Conservation (phyloP, 2,888 invertebrate species). For the Pandemis heparana region DNA sequence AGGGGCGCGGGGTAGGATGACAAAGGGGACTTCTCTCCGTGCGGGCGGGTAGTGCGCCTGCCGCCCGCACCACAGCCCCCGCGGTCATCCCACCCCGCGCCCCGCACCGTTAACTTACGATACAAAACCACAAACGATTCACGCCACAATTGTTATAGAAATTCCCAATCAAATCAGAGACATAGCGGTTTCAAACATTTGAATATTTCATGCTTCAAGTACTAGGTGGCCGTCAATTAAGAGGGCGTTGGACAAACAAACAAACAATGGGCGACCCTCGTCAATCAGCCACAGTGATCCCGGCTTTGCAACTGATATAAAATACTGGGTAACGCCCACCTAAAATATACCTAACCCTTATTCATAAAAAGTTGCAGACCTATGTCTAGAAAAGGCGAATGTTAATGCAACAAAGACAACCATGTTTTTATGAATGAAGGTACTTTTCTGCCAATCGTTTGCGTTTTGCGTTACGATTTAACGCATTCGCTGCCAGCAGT, state of each 20-base stretch:
- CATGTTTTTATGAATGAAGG: too few species aligned
- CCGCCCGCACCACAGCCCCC: too few species aligned
- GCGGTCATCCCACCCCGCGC: too few species aligned
- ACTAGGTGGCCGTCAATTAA: constrained; percentile 8
- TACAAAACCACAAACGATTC: background rate
- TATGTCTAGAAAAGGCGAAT: too few species aligned
- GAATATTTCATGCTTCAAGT: background rate
- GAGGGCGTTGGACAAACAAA: constrained; percentile 1
- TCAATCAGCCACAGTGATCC: constrained; percentile 29
- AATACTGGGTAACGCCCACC: background rate
- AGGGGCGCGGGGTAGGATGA: too few species aligned
- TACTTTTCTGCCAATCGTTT: too few species aligned
- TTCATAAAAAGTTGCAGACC: background rate
- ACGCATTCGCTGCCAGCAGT: too few species aligned
- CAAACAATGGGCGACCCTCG: constrained; percentile 31
- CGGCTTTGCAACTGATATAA: constrained; percentile 20
- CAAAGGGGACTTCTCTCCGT: too few species aligned
- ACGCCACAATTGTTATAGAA: background rate
- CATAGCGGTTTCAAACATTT: background rate
- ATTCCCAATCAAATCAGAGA: background rate
- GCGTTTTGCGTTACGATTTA: too few species aligned
- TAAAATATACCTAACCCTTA: background rate
- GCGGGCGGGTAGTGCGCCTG: too few species aligned
- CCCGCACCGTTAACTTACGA: too few species aligned
- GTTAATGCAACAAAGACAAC: too few species aligned